Evolutionary conservation across 2,797 vertebrate genomes (phyloP).

Genomic region (Ctenosaura bakeri): DNA sequence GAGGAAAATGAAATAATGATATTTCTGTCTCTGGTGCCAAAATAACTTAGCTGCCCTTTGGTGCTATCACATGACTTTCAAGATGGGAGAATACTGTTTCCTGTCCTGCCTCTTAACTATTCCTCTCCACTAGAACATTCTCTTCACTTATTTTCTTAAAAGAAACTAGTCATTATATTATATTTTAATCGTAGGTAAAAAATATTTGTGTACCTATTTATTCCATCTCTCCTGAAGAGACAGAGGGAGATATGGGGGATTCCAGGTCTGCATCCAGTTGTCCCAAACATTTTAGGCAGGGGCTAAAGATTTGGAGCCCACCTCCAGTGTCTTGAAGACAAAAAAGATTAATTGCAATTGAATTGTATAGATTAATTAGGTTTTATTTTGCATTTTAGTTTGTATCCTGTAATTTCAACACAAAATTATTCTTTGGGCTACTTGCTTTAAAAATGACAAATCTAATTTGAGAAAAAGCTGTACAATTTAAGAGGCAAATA

Average conservation of each 20-base stretch:
- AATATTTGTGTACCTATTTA: no score
- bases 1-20: no score
- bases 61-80: no score
- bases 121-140: no score
- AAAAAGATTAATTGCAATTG: background rate
- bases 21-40: no score
- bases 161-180: no score
- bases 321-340: background rate
- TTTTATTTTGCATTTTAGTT: background rate
- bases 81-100: no score
- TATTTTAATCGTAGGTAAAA: background rate
- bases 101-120: no score
- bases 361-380: background rate
- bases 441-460: background rate
- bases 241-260: background rate
- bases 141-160: no score
- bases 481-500: background rate
- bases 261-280: background rate
- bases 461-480: background rate
- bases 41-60: no score
- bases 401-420: background rate
- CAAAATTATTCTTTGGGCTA: background rate
- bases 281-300: background rate
- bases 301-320: background rate
- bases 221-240: background rate